Percentiles rank a stretch among this genome's conserved stretches.
These are phyloP conservation scores for Rhyacophila brunnea DNA, from an alignment of 1,140 invertebrate species.

Conservation along the genomic window DNA sequence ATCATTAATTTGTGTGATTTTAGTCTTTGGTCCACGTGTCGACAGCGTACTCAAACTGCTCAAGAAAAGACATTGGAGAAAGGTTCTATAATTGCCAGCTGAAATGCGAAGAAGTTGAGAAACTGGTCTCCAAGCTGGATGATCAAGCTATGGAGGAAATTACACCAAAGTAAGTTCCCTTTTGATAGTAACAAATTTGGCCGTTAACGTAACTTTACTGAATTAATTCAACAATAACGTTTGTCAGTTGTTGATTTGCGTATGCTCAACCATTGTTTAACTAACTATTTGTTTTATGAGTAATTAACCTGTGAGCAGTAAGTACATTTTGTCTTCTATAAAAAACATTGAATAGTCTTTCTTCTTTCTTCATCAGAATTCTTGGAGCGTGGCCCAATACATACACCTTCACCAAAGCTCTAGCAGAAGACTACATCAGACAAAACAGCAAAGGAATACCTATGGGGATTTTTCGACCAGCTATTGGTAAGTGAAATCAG, in stretches of 20 bases:
- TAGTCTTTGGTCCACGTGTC: slow-evolving; percentile 67
- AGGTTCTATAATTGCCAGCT: slow-evolving; percentile 68
- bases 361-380: too few relatives aligned
- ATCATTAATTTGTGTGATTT: not conserved
- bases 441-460: slow-evolving; percentile 61
- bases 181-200: too few relatives aligned
- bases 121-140: slow-evolving; percentile 53
- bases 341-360: too few relatives aligned
- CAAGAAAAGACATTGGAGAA: slow-evolving; percentile 58
- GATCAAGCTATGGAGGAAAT: slow-evolving; percentile 54
- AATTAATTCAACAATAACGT: too few relatives aligned
- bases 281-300: too few relatives aligned
- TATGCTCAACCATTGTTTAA: too few relatives aligned
- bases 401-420: slow-evolving; percentile 73
- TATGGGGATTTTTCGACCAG: slow-evolving; percentile 63
- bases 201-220: too few relatives aligned
- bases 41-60: slow-evolving; percentile 69
- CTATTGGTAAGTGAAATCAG: slow-evolving; percentile 60
- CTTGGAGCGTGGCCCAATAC: slow-evolving; percentile 69
- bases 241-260: too few relatives aligned
- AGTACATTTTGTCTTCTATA: too few relatives aligned
- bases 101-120: slow-evolving; percentile 61
- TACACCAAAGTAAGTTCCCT: slow-evolving; percentile 56
- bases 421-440: slow-evolving; percentile 65
- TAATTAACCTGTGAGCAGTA: too few relatives aligned